These are phyloP conservation scores for Calameuta pallipes DNA, from an alignment of 2,888 invertebrate species.

Conservation along the genomic window DNA sequence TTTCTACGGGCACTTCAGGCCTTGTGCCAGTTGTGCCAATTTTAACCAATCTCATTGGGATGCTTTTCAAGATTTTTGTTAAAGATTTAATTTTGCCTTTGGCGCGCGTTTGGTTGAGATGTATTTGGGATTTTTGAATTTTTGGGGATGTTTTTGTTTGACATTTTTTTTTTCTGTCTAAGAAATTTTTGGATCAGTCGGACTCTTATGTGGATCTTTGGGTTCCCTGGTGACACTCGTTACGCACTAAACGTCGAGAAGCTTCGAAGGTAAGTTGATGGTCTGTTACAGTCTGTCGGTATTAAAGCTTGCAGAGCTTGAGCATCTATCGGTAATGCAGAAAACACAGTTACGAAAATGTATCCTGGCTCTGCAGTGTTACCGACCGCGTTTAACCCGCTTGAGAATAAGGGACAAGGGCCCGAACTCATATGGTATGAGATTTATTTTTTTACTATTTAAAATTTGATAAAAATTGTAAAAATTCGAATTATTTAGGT, in stretches of 20 bases:
- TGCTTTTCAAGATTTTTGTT: neutral
- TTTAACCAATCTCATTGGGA: neutral
- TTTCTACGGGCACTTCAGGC: neutral
- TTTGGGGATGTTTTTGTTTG: neutral
- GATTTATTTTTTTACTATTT: neutral
- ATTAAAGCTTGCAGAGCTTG: slow-evolving; percentile 10
- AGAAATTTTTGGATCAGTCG: neutral
- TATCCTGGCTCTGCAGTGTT: neutral
- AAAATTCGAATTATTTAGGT: neutral
- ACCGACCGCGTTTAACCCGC: neutral
- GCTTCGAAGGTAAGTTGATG: neutral
- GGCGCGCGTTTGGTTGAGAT: neutral
- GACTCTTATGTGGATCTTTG: neutral
- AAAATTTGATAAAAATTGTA: neutral
- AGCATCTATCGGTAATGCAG: slow-evolving; percentile 7
- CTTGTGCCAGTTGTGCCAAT: neutral
- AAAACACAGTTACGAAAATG: neutral
- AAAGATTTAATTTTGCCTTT: neutral
- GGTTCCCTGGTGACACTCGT: neutral
- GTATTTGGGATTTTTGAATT: neutral
- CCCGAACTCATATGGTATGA: neutral
- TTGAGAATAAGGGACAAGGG: neutral
- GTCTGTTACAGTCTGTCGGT: neutral
- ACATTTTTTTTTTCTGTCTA: neutral
- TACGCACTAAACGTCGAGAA: neutral